These are phyloP conservation scores for Anthoscopus minutus DNA, from an alignment of 2,113 vertebrate species.

Conservation along the genomic window DNA sequence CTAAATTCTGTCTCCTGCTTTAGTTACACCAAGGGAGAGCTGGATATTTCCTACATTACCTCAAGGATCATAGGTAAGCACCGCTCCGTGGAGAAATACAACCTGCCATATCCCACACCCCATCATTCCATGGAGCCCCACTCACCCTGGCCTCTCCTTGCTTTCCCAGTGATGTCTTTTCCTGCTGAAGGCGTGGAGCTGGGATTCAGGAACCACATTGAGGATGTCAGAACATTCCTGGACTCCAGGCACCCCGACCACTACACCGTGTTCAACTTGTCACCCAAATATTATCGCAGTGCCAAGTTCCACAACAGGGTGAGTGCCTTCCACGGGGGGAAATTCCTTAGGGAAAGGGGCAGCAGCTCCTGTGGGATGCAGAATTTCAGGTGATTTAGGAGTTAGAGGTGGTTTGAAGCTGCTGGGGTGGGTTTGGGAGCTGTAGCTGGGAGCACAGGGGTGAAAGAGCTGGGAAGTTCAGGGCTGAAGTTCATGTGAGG, in stretches of 20 bases:
- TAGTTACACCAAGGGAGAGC: constrained; percentile 96
- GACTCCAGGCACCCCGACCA: constrained; percentile 95
- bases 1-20: background rate
- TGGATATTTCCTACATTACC: constrained; percentile 97
- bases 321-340: constrained; percentile 1
- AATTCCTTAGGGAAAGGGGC: background rate
- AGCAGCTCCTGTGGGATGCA: background rate
- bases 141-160: background rate
- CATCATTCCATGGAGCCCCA: rapidly evolving
- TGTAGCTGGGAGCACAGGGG: background rate
- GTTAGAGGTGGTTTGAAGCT: background rate
- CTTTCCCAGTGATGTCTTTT: constrained; percentile 89
- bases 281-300: constrained; percentile 93
- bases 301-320: constrained; percentile 98
- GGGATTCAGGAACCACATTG: constrained; percentile 95
- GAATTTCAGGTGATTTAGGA: background rate
- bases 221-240: constrained; percentile 95
- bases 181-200: constrained; percentile 91
- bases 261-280: constrained; percentile 98
- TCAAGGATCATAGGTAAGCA: constrained; percentile 93
- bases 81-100: background rate
- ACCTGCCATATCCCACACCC: background rate
- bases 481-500: background rate
- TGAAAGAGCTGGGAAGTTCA: background rate
- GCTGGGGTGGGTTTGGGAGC: background rate